These are phyloP conservation scores for Salminus brasiliensis DNA, from an alignment of 2,113 vertebrate species.

Conservation along the genomic window DNA sequence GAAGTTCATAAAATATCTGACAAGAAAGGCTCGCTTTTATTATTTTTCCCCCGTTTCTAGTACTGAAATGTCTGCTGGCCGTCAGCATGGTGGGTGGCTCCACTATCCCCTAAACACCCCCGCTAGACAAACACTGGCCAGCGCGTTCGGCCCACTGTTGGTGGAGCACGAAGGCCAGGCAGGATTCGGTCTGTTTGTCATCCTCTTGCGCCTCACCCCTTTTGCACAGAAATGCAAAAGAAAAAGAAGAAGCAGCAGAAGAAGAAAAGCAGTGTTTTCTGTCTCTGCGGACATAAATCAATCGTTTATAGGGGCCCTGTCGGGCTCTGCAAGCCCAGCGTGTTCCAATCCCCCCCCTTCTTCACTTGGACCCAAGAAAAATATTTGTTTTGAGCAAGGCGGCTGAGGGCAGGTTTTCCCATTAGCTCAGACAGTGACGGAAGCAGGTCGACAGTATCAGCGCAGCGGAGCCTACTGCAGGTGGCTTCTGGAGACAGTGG, in stretches of 20 bases:
- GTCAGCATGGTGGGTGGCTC: constrained; percentile 79
- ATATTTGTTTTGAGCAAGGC: constrained; percentile 76
- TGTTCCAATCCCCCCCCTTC: constrained; percentile 66
- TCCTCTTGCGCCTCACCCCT: constrained; percentile 55
- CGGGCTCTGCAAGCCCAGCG: constrained; percentile 60
- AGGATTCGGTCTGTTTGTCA: constrained; percentile 69
- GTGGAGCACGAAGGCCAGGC: constrained; percentile 65
- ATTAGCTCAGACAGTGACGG: constrained; percentile 69
- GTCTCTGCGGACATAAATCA: constrained; percentile 75
- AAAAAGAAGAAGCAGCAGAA: constrained; percentile 42
- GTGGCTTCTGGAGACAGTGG: constrained; percentile 44
- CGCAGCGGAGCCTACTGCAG: constrained; percentile 44
- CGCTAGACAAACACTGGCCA: constrained; percentile 73
- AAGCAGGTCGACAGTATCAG: constrained; percentile 34
- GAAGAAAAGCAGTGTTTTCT: constrained; percentile 63
- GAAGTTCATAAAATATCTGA: constrained; percentile 44
- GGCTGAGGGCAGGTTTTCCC: constrained; percentile 72
- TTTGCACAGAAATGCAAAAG: constrained; percentile 57
- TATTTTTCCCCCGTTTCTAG: constrained; percentile 42
- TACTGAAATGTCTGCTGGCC: constrained; percentile 61
- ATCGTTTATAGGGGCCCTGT: constrained; percentile 70
- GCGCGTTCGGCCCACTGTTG: constrained; percentile 65
- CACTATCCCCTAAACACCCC: constrained; percentile 66
- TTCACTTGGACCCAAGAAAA: constrained; percentile 75
- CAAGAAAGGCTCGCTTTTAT: constrained; percentile 26